These are phyloP conservation scores for Sebastes taczanowskii DNA, from an alignment of 2,797 vertebrate genomes.

Conservation along the genomic window DNA sequence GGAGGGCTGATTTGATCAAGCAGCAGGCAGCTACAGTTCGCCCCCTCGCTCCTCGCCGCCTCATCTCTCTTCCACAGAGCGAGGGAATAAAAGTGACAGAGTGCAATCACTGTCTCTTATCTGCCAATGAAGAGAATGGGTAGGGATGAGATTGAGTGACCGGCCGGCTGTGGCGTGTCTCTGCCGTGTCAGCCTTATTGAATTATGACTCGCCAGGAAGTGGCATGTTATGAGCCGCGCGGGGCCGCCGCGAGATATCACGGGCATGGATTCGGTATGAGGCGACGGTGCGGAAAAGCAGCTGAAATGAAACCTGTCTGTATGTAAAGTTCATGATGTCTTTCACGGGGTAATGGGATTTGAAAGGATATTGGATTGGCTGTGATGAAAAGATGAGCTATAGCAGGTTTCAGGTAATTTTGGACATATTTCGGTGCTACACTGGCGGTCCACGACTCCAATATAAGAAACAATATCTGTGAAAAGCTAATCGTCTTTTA, in stretches of 20 bases:
- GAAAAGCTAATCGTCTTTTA: neutral
- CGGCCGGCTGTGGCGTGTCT: constrained; percentile 58
- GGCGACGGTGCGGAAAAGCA: constrained; percentile 36
- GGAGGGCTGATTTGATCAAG: constrained; percentile 72
- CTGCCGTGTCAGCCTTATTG: constrained; percentile 70
- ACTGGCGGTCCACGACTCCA: neutral
- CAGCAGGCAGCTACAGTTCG: constrained; percentile 44
- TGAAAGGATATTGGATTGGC: constrained; percentile 47
- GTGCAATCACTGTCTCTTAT: constrained; percentile 77
- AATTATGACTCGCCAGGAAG: constrained; percentile 73
- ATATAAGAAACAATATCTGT: neutral
- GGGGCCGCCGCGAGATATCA: constrained; percentile 33
- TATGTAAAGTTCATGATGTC: constrained; percentile 58
- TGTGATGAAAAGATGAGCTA: constrained; percentile 41
- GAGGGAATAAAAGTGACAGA: constrained; percentile 73
- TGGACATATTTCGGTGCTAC: neutral
- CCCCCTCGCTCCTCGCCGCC: constrained; percentile 6
- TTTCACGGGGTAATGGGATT: constrained; percentile 47
- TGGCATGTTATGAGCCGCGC: constrained; percentile 57
- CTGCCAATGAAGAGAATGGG: constrained; percentile 69
- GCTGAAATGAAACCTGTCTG: constrained; percentile 62
- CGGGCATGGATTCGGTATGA: constrained; percentile 3
- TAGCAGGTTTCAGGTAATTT: constrained; percentile 7
- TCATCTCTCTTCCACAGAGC: constrained; percentile 54
- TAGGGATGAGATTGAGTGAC: constrained; percentile 65